phyloP scores from a whole-genome alignment of 2,797 vertebrate species.

The Crenichthys baileyi region DNA sequence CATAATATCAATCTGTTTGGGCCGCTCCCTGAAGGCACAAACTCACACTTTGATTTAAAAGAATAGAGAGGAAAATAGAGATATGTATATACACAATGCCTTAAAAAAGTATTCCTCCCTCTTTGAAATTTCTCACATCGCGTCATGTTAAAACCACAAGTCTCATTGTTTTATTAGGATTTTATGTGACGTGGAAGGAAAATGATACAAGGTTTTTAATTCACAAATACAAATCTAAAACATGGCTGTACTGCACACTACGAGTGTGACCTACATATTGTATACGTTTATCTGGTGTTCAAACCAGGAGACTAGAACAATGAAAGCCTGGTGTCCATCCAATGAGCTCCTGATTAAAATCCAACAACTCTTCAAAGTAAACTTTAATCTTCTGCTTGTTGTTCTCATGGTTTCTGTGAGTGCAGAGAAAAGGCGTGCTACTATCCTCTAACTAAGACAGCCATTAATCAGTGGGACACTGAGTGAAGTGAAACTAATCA shows the following conservation, averaged over 20 bases:
- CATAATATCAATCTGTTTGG: slow-evolving; percentile 17
- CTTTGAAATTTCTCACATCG: not conserved
- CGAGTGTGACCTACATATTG: too few relatives aligned
- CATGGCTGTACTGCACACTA: too few relatives aligned
- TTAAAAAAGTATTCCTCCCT: not conserved
- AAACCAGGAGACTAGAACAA: too few relatives aligned
- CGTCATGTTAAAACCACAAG: not conserved
- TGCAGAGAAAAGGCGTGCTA: not conserved
- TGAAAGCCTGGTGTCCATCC: too few relatives aligned
- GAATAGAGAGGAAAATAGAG: not conserved
- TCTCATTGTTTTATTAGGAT: not conserved
- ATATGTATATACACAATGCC: not conserved
- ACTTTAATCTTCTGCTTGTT: too few relatives aligned
- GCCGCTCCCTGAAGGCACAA: slow-evolving; percentile 7
- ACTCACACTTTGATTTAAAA: slow-evolving; percentile 3
- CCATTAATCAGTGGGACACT: not conserved
- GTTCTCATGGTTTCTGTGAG: too few relatives aligned
- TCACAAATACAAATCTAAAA: not conserved
- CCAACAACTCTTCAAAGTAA: too few relatives aligned
- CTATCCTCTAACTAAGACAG: not conserved
- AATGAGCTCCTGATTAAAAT: too few relatives aligned
- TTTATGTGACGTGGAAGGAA: not conserved
- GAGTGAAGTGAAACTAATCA: not conserved
- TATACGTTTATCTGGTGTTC: too few relatives aligned
- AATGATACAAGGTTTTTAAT: not conserved